Evolutionary conservation across 2,888 invertebrate species (phyloP), one percentile per base, ranked within the genome.

Genomic region (Monochamus alternatus): DNA sequence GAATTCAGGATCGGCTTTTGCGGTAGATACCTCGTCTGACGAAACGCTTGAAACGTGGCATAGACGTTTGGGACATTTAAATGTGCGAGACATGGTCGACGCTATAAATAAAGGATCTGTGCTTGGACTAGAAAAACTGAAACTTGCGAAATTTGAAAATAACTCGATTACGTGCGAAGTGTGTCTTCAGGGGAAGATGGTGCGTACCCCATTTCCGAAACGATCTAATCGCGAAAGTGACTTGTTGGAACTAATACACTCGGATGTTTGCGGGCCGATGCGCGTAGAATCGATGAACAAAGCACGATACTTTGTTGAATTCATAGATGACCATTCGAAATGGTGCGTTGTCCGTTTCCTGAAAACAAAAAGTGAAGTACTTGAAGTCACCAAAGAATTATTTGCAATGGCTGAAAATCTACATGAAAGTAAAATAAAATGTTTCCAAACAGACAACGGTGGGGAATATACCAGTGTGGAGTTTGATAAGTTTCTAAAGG

Each of bases 271-370:
- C 47, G 75, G 73, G 58, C 75, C 75, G 4, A 77, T 77, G 77
- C 10, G 74, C n/a, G 2, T 59, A 9, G 55, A 77, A 62, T 75
- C 77, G 12, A 73, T 32, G 30, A 69, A 74, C 7, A 75, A 74
- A 59, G 70, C 80, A 10, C 73, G 58, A 76, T 83, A 82, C 73
- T 81, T 82, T 47, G 67, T 82, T 3, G 78, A 78, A 59, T 82
- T 85, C 64, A 83, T 84, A 31, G 84, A 83, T 63, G 82, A 84
- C 73, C 64, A 73, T 75, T 77, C 80, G 3, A 71, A 78, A 38
- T 84, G 77, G 71, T 79, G 78, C 52, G 77, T 73, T 30, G 78
- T 84, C 52, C 55, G 74, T 22, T 82, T 84, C 60, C 12, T 84
- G 9, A 81, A 74, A 75, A 71, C 68, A 7, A 85, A 84, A 74